These are phyloP conservation scores for Alethe diademata DNA, from an alignment of 2,113 vertebrate genomes.

Conservation along the genomic window DNA sequence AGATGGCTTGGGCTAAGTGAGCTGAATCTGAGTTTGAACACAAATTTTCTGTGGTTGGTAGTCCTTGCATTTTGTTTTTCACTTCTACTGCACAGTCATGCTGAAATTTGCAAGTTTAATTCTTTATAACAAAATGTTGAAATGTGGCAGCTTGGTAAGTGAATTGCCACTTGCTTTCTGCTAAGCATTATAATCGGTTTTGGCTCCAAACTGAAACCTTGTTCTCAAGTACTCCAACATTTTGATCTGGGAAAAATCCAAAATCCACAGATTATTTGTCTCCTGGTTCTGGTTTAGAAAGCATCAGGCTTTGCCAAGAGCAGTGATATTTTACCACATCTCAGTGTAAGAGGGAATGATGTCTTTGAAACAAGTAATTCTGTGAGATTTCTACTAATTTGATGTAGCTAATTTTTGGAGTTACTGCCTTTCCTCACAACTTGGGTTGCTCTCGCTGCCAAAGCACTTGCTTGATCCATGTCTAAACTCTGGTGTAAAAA, in stretches of 20 bases:
- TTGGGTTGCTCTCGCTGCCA: not conserved
- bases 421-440: not conserved
- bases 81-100: not conserved
- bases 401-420: not conserved
- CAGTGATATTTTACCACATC: not conserved
- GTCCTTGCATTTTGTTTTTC: not conserved
- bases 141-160: slow-evolving; percentile 13
- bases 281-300: not conserved
- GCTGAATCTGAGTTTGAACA: not conserved
- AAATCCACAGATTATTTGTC: not conserved
- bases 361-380: not conserved
- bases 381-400: not conserved
- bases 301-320: not conserved
- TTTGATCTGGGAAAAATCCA: slow-evolving; percentile 29
- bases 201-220: not conserved
- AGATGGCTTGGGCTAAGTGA: not conserved
- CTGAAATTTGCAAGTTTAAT: slow-evolving; percentile 57
- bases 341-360: not conserved
- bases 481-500: not conserved
- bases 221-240: not conserved
- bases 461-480: not conserved
- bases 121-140: slow-evolving; percentile 2
- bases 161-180: slow-evolving; percentile 17
- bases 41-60: not conserved
- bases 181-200: not conserved